These are phyloP conservation scores for Sarcophaga carnaria DNA, from an alignment of 2,888 invertebrate species.

Conservation along the genomic window DNA sequence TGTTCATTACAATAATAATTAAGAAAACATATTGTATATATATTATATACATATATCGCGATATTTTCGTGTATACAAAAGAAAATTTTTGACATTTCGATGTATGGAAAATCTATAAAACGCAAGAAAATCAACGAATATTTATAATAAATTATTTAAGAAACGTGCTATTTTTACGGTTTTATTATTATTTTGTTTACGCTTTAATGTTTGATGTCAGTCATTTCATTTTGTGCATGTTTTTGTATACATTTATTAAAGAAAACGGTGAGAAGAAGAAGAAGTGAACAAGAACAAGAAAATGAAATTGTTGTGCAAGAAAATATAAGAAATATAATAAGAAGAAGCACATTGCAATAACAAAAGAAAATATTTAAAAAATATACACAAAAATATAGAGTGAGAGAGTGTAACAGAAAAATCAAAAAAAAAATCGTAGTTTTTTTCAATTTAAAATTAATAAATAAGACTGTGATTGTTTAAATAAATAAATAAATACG, in stretches of 20 bases:
- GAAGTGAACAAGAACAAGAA: background rate
- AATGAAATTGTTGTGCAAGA: conserved; percentile 17
- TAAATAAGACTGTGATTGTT: conserved; percentile 48
- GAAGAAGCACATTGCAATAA: conserved; percentile 43
- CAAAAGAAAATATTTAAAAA: conserved; percentile 47
- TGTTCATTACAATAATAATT: conserved; percentile 62
- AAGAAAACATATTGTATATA: conserved; percentile 30
- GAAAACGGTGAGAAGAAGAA: no score
- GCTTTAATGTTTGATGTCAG: conserved; percentile 31
- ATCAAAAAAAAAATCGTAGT: conserved; percentile 18
- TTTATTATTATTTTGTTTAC: conserved; percentile 18
- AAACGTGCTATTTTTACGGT: conserved; percentile 1
- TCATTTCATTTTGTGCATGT: conserved; percentile 46
- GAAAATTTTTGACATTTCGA: conserved; percentile 41
- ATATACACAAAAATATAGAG: conserved; percentile 8
- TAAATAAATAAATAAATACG: background rate
- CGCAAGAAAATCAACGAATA: background rate
- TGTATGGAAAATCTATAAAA: conserved; percentile 1
- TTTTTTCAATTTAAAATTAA: background rate
- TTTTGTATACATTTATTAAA: conserved; percentile 53
- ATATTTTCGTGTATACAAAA: conserved; percentile 20
- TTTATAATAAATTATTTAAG: background rate
- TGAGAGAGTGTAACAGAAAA: conserved; percentile 39
- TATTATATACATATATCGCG: conserved; percentile 6
- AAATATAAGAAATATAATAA: conserved; percentile 34